Percentiles rank a stretch among this genome's conserved stretches.
Conservation (phyloP, 2,113 vertebrate genomes). For the Vulpes lagopus region DNA sequence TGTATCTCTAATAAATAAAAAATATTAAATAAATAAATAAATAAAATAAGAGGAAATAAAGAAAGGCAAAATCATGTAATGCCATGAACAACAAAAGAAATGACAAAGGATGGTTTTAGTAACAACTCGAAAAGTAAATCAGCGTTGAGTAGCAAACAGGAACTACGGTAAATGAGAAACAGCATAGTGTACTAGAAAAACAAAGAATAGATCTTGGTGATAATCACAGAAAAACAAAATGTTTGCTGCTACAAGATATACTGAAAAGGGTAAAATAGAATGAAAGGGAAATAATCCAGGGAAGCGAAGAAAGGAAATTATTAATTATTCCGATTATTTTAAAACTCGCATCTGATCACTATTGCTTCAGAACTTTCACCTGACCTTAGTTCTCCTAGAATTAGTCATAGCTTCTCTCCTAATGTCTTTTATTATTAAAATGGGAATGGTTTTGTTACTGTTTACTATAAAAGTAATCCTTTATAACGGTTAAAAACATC, state of each 20-base stretch:
- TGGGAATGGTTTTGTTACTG: neutral
- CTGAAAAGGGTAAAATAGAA: neutral
- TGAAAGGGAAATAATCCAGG: neutral
- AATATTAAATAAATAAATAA: too few relatives aligned
- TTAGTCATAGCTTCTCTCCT: neutral
- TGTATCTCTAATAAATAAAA: too few relatives aligned
- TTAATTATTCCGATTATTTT: conserved; percentile 22
- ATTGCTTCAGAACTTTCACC: neutral
- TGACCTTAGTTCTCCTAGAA: neutral
- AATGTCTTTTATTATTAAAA: neutral
- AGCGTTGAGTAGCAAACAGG: neutral
- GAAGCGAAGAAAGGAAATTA: neutral
- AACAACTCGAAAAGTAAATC: neutral
- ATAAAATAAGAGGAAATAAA: neutral
- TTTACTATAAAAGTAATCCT: neutral
- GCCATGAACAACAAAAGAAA: conserved; percentile 1
- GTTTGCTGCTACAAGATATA: neutral
- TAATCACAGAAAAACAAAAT: neutral
- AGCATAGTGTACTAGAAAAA: neutral
- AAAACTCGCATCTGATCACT: neutral
- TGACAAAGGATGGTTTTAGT: neutral
- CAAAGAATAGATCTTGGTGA: neutral
- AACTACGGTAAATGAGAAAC: neutral
- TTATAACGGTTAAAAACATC: neutral
- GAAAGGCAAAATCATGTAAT: conserved; percentile 1